Evolutionary conservation across 2,888 invertebrate species (phyloP).

Genomic region (Brachypterus glaber): DNA sequence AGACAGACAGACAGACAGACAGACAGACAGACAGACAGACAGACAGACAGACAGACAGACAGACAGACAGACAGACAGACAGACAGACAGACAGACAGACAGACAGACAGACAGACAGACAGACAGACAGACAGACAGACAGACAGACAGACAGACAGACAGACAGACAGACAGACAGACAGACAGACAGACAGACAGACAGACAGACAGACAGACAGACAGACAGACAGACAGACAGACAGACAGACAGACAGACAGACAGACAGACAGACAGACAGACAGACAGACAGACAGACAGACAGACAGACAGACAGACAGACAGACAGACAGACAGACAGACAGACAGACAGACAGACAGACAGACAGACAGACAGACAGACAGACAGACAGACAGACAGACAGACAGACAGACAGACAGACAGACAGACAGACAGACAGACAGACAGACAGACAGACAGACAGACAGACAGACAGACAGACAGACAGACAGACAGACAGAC

Average conservation of each 20-base stretch:
- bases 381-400: constrained; percentile 20
- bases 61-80: too few species aligned
- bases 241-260: constrained; percentile 4
- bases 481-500: constrained; percentile 21
- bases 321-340: constrained; percentile 32
- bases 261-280: constrained; percentile 6
- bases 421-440: constrained; percentile 22
- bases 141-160: too few species aligned
- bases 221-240: too few species aligned
- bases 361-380: constrained; percentile 20
- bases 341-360: constrained; percentile 20
- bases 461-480: constrained; percentile 21
- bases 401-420: constrained; percentile 22
- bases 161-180: too few species aligned
- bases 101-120: too few species aligned
- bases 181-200: too few species aligned
- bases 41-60: too few species aligned
- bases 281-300: constrained; percentile 6
- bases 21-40: too few species aligned
- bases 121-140: too few species aligned
- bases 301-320: constrained; percentile 6
- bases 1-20: too few species aligned
- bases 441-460: constrained; percentile 23
- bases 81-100: too few species aligned
- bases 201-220: too few species aligned